These are phyloP conservation scores for Camponotus fellah DNA, from an alignment of 2,888 invertebrate genomes.

Conservation along the genomic window DNA sequence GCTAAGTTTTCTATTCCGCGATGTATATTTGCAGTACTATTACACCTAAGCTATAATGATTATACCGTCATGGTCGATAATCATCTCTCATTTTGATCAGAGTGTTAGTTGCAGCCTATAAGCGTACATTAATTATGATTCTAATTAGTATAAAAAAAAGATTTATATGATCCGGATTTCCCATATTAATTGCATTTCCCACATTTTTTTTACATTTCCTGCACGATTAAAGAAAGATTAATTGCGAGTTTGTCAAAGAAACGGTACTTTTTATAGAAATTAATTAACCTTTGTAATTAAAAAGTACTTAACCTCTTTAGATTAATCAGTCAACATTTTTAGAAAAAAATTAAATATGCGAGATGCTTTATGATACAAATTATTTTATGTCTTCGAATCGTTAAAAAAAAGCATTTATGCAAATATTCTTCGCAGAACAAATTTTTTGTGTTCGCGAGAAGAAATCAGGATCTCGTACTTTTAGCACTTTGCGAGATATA, in stretches of 20 bases:
- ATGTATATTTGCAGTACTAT: constrained; percentile 10
- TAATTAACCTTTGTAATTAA: constrained; percentile 18
- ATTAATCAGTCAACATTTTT: constrained; percentile 1
- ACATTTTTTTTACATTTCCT: constrained; percentile 16
- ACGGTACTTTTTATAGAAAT: neutral
- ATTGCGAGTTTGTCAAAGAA: constrained; percentile 13
- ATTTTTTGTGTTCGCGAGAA: neutral
- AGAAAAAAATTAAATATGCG: neutral
- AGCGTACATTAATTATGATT: constrained; percentile 36
- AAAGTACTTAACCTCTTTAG: neutral
- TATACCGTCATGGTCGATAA: constrained; percentile 41
- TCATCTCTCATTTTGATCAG: constrained; percentile 25
- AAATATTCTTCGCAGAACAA: neutral
- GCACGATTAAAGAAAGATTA: constrained; percentile 9
- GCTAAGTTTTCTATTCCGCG: neutral
- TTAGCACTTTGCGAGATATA: neutral
- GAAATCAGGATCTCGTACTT: neutral
- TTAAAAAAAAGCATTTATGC: neutral
- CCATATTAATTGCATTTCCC: constrained; percentile 32
- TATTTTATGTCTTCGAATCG: neutral
- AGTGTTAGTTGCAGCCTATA: constrained; percentile 10
- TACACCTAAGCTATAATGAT: constrained; percentile 11
- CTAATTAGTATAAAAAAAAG: constrained; percentile 30
- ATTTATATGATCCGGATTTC: neutral
- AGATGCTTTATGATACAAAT: neutral